Base-by-base conservation (phyloP, 2,113 vertebrate genomes). In the Tragelaphus strepsiceros region DNA sequence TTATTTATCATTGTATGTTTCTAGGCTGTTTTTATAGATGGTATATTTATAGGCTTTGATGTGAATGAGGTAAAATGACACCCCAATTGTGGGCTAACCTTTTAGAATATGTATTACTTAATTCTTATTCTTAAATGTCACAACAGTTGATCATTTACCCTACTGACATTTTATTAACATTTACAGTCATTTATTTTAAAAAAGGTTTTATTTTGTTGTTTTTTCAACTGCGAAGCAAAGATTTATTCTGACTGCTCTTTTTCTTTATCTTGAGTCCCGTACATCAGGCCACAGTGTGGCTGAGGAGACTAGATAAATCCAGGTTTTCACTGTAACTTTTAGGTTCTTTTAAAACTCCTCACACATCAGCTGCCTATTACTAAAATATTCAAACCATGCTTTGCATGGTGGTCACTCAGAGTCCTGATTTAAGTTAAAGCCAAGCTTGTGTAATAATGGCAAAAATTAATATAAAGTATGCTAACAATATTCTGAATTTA, bases 61-160 rank as follows among this genome's bases (percentile, higher is more conserved):
- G n/a, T 88, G 82, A 96, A 83, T 96, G n/a, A 97, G 96, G 7
- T 81, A 85, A 94, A 97, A 91, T 89, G 89, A 90, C 58, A 95
- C 32, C 39, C 64, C 56, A 92, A 43, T 93, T 95, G 51, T 85
- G 32, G 67, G 82, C 85, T 97, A 98, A 97, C 92, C 96, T 98
- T 98, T 97, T 81, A 88, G 83, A 98, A 97, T 97, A 96, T 96
- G 49, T 96, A 97, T 98, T 96, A 97, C 95, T 97, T 98, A 93
- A 97, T 98, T 97, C 85, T 91, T 94, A 93, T 89, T 96, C 62
- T 98, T 98, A 97, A 71, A 98, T 97, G 97, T 91, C 95, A 98
- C 88, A 98, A 93, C 39, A 98, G 95, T 97, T 96, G 93, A 97
- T 98, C 94, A 98, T 67, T 97, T 98, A 98, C 49, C 43, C 81